A percentile compares a stretch with the other conserved stretches of the same genome.
phyloP scores from a whole-genome alignment of 1,140 invertebrate genomes.

The Lethocerus indicus region DNA sequence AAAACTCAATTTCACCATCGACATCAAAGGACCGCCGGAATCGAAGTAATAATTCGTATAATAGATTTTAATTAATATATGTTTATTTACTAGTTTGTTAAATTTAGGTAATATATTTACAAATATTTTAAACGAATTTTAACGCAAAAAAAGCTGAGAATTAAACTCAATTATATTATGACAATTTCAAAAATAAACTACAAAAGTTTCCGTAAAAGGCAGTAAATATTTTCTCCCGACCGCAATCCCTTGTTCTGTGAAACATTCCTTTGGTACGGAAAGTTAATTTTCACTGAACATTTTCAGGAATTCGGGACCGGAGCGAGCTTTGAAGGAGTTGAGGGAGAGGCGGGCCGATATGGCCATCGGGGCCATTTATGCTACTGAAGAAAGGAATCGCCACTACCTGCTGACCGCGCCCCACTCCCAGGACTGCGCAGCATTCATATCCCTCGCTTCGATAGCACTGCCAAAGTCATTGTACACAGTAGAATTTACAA shows the following conservation, averaged over 20 bases:
- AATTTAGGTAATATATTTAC: not conserved
- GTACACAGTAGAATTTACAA: too few species aligned
- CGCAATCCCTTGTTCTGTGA: too few species aligned
- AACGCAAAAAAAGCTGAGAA: not conserved
- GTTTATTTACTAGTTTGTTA: not conserved
- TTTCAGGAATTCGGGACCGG: too few species aligned
- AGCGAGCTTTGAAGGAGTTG: conserved; percentile 30
- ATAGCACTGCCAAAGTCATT: conserved; percentile 48
- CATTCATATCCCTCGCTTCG: conserved; percentile 52
- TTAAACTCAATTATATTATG: not conserved
- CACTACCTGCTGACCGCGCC: conserved; percentile 36
- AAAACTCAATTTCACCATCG: conserved; percentile 47
- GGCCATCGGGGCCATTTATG: conserved; percentile 46
- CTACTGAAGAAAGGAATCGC: conserved; percentile 32
- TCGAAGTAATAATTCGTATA: conserved; percentile 11
- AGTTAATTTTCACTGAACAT: too few species aligned
- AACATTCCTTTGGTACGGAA: too few species aligned
- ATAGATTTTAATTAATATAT: not conserved
- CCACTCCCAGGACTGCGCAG: conserved; percentile 50
- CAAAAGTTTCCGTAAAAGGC: too few species aligned
- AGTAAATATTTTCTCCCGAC: too few species aligned
- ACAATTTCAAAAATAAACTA: not conserved
- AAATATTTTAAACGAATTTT: not conserved
- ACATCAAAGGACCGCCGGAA: conserved; percentile 36
- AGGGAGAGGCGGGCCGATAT: conserved; percentile 31